phyloP scores from a whole-genome alignment of 2,113 vertebrate genomes.

The Sakesphorus luctuosus region DNA sequence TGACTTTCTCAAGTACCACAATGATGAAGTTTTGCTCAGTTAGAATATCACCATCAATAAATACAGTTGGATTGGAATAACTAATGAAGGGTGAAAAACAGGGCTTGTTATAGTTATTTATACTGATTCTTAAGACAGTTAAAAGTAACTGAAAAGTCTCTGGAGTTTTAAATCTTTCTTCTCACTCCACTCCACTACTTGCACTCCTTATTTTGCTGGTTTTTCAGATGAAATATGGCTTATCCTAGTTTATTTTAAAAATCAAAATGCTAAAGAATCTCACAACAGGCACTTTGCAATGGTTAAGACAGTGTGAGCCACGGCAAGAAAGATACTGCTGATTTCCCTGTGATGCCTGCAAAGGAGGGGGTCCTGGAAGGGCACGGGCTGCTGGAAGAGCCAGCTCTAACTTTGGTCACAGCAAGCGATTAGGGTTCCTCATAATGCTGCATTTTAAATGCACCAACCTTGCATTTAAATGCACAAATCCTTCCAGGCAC shows the following conservation, averaged over 20 bases:
- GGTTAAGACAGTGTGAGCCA: background rate
- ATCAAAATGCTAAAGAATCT: background rate
- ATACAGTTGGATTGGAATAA: background rate
- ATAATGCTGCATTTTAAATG: background rate
- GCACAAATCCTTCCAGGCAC: background rate
- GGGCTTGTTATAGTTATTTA: background rate
- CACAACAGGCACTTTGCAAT: background rate
- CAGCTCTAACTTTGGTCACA: background rate
- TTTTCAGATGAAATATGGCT: background rate
- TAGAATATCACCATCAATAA: constrained; percentile 9
- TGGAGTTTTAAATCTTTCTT: constrained; percentile 28
- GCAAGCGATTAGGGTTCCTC: background rate
- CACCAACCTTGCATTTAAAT: background rate
- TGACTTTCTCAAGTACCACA: background rate
- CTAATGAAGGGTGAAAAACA: constrained; percentile 6
- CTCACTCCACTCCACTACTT: background rate
- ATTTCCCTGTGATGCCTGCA: background rate
- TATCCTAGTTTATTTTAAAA: background rate
- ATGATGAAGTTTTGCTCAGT: constrained; percentile 18
- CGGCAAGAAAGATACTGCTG: background rate
- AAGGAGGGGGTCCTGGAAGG: background rate
- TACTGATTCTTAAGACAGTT: background rate
- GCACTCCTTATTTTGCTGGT: background rate
- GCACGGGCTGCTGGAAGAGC: background rate
- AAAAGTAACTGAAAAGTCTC: constrained; percentile 12